Conservation (phyloP, 2,888 invertebrate species). For the Caenorhabditis sulstoni region DNA sequence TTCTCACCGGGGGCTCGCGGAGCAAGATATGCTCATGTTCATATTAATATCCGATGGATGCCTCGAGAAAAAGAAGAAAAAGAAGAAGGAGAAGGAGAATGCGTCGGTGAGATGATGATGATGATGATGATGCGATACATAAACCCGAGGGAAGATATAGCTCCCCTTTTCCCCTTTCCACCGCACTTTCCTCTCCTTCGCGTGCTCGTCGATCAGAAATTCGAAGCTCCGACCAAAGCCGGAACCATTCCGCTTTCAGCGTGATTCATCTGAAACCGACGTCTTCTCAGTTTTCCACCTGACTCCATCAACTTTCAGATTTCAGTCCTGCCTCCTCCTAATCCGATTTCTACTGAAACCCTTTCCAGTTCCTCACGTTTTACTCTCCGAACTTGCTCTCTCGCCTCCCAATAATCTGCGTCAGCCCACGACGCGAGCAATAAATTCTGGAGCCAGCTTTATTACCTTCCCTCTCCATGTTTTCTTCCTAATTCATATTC, state of each 20-base stretch:
- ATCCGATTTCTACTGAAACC: no score
- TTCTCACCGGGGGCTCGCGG: neutral
- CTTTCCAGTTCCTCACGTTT: no score
- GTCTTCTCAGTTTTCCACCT: no score
- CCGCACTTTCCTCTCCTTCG: neutral
- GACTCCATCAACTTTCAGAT: no score
- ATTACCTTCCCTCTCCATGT: neutral
- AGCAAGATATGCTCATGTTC: slow-evolving; percentile 58
- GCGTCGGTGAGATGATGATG: slow-evolving; percentile 22
- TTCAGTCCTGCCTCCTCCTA: no score
- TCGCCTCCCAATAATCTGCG: no score
- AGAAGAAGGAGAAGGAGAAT: neutral
- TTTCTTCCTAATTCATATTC: neutral
- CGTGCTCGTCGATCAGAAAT: slow-evolving; percentile 11
- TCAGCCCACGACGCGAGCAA: no score
- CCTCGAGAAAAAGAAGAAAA: neutral
- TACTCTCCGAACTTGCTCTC: no score
- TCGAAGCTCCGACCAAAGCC: neutral
- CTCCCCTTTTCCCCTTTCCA: slow-evolving; percentile 22
- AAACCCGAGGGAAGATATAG: slow-evolving; percentile 21
- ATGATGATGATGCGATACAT: slow-evolving; percentile 29
- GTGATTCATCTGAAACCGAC: no score
- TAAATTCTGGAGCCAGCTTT: neutral
- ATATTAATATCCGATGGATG: slow-evolving; percentile 51
- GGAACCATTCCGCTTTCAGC: neutral